Base-by-base conservation (phyloP, 2,888 invertebrate genomes). In the Acronicta leporina region DNA sequence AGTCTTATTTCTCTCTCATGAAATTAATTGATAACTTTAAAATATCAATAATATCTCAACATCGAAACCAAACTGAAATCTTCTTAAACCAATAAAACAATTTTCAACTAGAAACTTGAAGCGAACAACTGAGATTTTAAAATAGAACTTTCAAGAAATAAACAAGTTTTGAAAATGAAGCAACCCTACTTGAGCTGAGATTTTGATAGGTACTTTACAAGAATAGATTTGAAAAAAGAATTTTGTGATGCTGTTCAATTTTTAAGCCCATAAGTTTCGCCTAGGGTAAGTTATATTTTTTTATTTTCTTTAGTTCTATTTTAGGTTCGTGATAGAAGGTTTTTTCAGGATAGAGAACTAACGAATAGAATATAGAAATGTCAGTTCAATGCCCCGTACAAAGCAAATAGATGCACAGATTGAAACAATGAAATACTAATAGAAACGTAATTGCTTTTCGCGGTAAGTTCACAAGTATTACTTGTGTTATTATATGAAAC, bases 91-190 rank as follows among this genome's bases (percentile, higher is more conserved):
- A 56, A 53, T 56, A 16, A 52, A 70, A 52, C 40, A 16, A 53
- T 50, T 16, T 53, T n/a, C 5, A 49, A 64, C 35, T 63, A 5
- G 16, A 43, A 63, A 63, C 51, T 64, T 44, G 40, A 51, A 15
- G 16, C 25, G 5, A 15, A n/a, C 41, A 15, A 55, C 25, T 35
- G 41, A 16, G 35, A 11, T 45, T 49, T 63, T 15, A 44, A 70
- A n/a, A 25, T 38, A 38, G 20, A 58, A 56, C 41, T 27, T 40
- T 40, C 33, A 20, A 47, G 67, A 48, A 35, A 60, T 16, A 33
- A n/a, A 11, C 13, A 61, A 75, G 52, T 52, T 71, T 61, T 5
- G 11, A 51, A 30, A 42, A 35, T n/a, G 7, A 7, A 25, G n/a
- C 25, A 53, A 1, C 40, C 7, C 15, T 46, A 35, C 30, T 30